phyloP scores from a whole-genome alignment of 2,113 vertebrate species.

The Dendropsophus ebraccatus region DNA sequence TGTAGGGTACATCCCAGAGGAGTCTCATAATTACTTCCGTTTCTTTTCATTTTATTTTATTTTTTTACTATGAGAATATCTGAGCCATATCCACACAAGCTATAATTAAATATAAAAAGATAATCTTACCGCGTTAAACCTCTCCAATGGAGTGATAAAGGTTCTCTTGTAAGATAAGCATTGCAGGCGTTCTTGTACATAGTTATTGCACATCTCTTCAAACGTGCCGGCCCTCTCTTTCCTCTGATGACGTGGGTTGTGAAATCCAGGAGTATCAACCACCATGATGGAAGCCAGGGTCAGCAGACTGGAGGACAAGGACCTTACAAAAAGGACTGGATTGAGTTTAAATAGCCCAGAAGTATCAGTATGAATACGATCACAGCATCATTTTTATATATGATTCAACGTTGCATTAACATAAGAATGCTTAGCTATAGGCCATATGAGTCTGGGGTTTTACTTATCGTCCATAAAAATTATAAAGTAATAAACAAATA shows the following conservation, averaged over 20 bases:
- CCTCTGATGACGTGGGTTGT: constrained; percentile 80
- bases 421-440: not conserved
- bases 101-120: too few species aligned
- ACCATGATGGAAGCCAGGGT: constrained; percentile 89
- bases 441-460: not conserved
- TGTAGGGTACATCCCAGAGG: too few species aligned
- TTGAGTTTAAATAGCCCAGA: not conserved
- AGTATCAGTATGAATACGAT: not conserved
- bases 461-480: not conserved
- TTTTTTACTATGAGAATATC: too few species aligned
- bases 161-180: constrained; percentile 82
- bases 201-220: constrained; percentile 92
- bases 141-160: constrained; percentile 76
- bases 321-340: constrained; percentile 69
- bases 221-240: constrained; percentile 83
- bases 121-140: constrained; percentile 81
- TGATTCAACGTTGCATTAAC: not conserved
- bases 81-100: too few species aligned
- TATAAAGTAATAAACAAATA: not conserved
- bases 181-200: constrained; percentile 88
- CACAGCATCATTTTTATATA: not conserved
- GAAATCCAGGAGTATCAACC: constrained; percentile 87
- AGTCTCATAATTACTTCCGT: too few species aligned
- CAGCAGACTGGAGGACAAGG: constrained; percentile 85
- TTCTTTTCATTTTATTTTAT: too few species aligned